phyloP scores from a whole-genome alignment of 1,140 invertebrate species.

The Pissodes strobi region DNA sequence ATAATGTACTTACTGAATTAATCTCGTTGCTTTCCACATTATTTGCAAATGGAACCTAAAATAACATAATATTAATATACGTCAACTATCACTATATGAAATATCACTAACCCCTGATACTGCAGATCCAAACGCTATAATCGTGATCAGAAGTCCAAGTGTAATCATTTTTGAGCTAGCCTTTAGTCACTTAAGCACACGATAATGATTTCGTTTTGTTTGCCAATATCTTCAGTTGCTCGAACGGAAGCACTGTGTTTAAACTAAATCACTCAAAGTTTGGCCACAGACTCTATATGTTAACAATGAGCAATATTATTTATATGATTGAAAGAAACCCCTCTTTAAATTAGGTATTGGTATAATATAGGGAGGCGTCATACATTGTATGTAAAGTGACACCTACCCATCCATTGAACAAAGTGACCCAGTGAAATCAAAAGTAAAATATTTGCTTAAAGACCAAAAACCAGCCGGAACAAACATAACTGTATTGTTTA shows the following conservation, averaged over 20 bases:
- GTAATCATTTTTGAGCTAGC: neutral
- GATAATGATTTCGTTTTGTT: neutral
- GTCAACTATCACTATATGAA: neutral
- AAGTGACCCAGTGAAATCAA: constrained; percentile 39
- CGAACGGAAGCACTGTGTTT: neutral
- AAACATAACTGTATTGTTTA: constrained; percentile 39
- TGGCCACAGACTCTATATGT: neutral
- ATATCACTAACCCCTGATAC: constrained; percentile 19
- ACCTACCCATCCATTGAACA: constrained; percentile 27
- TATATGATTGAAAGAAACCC: constrained; percentile 22
- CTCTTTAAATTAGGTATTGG: constrained; percentile 1
- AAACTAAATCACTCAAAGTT: neutral
- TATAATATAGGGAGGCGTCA: constrained; percentile 33
- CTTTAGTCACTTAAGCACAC: neutral
- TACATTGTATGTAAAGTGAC: constrained; percentile 36
- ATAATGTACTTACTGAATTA: constrained; percentile 14
- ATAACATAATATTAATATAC: constrained; percentile 5
- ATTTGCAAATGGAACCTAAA: constrained; percentile 19
- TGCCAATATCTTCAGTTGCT: neutral
- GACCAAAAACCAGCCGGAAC: constrained; percentile 31
- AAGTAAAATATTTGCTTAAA: constrained; percentile 39
- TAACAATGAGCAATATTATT: constrained; percentile 16
- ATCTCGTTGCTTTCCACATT: constrained; percentile 11
- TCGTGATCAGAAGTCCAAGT: neutral
- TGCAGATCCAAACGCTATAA: neutral